A percentile compares a stretch with the other conserved stretches of the same genome.
Conservation (phyloP, 1,140 invertebrate genomes). For the Coenobita brevimanus region DNA sequence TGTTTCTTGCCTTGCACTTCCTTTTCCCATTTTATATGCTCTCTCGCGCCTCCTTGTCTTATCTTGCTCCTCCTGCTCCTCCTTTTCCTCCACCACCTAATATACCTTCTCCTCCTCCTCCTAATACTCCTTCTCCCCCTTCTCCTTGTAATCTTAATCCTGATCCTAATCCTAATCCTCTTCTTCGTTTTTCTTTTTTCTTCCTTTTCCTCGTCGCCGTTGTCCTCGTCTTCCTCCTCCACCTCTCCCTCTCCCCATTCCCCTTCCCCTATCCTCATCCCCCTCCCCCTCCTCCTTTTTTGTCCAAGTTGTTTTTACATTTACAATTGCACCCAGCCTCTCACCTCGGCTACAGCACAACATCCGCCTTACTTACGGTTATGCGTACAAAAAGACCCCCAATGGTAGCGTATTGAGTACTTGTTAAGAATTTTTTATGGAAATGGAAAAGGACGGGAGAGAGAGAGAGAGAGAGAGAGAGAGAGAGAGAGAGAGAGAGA, state of each 20-base stretch:
- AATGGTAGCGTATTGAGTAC: too few species aligned
- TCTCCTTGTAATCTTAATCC: background rate
- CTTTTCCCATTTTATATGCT: background rate
- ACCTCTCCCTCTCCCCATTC: slow-evolving; percentile 11
- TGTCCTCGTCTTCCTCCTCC: background rate
- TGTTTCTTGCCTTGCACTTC: background rate
- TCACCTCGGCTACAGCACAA: background rate
- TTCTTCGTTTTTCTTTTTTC: background rate
- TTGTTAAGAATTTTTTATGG: too few species aligned
- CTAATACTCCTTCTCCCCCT: background rate
- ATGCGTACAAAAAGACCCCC: background rate
- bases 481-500: too few species aligned
- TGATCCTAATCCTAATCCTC: background rate
- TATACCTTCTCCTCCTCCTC: background rate
- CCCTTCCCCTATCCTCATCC: background rate
- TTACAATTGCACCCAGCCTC: background rate
- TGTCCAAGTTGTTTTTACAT: background rate
- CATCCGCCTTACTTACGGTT: slow-evolving; percentile 36
- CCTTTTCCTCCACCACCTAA: background rate
- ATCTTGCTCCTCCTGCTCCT: background rate
- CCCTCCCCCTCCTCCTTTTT: background rate
- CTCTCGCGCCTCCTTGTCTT: background rate
- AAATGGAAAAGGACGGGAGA: too few species aligned
- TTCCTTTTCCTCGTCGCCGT: background rate
- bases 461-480: too few species aligned